Percentiles rank a stretch among this genome's conserved stretches.
phyloP scores from a whole-genome alignment of 2,888 invertebrate genomes.

The Microchrysa polita region DNA sequence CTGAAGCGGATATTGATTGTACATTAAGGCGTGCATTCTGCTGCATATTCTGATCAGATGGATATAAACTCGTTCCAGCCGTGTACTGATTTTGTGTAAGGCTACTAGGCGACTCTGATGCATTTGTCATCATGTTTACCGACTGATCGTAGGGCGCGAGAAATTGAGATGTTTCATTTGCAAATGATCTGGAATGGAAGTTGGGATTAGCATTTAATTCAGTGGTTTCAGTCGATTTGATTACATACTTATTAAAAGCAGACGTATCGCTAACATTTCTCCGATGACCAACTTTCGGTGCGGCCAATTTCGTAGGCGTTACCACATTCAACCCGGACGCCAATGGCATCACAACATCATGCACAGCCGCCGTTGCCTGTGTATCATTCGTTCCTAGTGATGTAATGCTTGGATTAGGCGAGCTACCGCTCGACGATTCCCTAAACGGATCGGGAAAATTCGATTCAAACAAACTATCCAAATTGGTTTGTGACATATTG shows the following conservation, averaged over 20 bases:
- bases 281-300: slow-evolving; percentile 70
- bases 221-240: slow-evolving; percentile 1
- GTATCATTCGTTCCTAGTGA: slow-evolving; percentile 51
- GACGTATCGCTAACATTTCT: slow-evolving; percentile 87
- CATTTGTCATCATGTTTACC: slow-evolving; percentile 66
- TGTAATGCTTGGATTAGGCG: slow-evolving; percentile 22
- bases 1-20: slow-evolving; percentile 56
- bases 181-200: slow-evolving; percentile 70
- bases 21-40: slow-evolving; percentile 45
- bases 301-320: slow-evolving; percentile 60
- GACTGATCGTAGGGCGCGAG: slow-evolving; percentile 78
- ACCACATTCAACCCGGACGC: slow-evolving; percentile 47
- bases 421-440: slow-evolving; percentile 60
- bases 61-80: slow-evolving; percentile 40
- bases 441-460: slow-evolving; percentile 78
- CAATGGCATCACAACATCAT: slow-evolving; percentile 51
- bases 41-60: slow-evolving; percentile 48
- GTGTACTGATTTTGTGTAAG: slow-evolving; percentile 26
- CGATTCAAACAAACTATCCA: slow-evolving; percentile 73
- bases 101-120: slow-evolving; percentile 51
- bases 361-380: slow-evolving; percentile 49
- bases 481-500: slow-evolving; percentile 54
- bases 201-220: slow-evolving; percentile 16
- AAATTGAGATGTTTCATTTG: slow-evolving; percentile 78
- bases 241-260: slow-evolving; percentile 78